phyloP scores from a whole-genome alignment of 2,888 invertebrate genomes.

The Copidosoma aretas region DNA sequence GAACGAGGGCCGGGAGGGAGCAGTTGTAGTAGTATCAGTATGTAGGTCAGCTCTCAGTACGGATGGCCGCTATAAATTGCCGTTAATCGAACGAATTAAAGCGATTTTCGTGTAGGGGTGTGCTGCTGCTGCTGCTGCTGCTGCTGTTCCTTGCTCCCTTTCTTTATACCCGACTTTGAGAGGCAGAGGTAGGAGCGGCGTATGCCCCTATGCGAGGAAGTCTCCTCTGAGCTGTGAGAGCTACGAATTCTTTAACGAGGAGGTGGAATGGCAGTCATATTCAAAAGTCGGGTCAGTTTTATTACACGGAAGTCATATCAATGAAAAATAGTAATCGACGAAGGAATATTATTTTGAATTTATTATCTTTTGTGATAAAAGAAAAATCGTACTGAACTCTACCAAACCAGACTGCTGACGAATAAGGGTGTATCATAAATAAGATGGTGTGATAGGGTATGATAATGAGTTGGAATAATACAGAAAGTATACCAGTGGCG shows the following conservation, averaged over 20 bases:
- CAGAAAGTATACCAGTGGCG: no score
- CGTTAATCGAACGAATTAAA: conserved; percentile 43
- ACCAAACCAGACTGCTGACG: no score
- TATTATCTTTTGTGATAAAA: no score
- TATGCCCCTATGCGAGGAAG: neutral
- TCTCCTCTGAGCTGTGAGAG: neutral
- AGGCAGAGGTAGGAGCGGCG: neutral
- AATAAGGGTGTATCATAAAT: no score
- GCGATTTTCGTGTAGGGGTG: conserved; percentile 36
- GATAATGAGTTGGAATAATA: no score
- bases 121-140: conserved; percentile 2
- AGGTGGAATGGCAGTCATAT: neutral
- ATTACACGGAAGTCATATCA: no score
- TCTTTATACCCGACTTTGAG: neutral
- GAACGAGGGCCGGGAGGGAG: conserved; percentile 8
- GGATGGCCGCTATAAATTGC: conserved; percentile 40
- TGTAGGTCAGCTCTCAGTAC: conserved; percentile 36
- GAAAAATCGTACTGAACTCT: no score
- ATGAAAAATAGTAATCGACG: no score
- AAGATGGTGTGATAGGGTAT: no score
- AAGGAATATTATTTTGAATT: no score
- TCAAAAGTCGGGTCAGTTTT: no score
- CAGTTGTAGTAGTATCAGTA: conserved; percentile 1
- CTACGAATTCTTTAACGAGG: conserved; percentile 19
- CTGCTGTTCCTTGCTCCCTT: conserved; percentile 8